Percentiles rank a stretch among this genome's conserved stretches.
These are phyloP conservation scores for Lacerta bilineata DNA, from an alignment of 2,797 vertebrate species.

Conservation along the genomic window DNA sequence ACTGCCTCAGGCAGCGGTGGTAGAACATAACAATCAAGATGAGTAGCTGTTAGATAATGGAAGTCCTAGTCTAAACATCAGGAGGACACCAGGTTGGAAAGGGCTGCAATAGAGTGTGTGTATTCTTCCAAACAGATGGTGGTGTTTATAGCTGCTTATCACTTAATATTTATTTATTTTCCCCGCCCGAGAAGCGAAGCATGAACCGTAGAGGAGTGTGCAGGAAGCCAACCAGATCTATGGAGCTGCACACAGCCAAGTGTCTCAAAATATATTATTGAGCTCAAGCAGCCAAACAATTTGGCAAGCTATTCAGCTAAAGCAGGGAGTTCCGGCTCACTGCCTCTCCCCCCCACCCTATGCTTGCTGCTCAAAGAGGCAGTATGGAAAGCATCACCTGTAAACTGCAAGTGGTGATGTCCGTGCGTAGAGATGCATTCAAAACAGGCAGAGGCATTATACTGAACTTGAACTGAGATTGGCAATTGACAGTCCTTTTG, in stretches of 20 bases:
- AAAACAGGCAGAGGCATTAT: conserved; percentile 56
- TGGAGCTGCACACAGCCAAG: conserved; percentile 62
- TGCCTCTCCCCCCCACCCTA: conserved; percentile 45
- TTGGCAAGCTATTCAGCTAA: conserved; percentile 64
- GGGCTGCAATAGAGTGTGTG: neutral
- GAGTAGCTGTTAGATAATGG: neutral
- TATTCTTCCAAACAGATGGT: conserved; percentile 51
- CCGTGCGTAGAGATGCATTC: conserved; percentile 31
- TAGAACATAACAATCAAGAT: no score
- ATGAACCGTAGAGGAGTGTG: conserved; percentile 57
- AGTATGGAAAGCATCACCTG: conserved; percentile 46
- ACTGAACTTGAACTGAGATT: conserved; percentile 26
- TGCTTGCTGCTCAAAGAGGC: no score
- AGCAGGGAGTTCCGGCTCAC: conserved; percentile 71
- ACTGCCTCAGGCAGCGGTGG: no score
- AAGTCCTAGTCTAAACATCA: neutral
- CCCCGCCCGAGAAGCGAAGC: conserved; percentile 67
- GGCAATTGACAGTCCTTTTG: conserved; percentile 47
- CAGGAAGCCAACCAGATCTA: conserved; percentile 65
- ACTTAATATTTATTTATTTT: conserved; percentile 50
- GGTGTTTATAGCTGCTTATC: conserved; percentile 69
- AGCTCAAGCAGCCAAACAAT: conserved; percentile 53
- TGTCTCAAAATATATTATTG: conserved; percentile 64
- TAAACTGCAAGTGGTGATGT: conserved; percentile 45
- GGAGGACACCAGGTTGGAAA: neutral